Evolutionary conservation across 2,888 invertebrate species (phyloP).

Genomic region (Trichopoda pennipes): DNA sequence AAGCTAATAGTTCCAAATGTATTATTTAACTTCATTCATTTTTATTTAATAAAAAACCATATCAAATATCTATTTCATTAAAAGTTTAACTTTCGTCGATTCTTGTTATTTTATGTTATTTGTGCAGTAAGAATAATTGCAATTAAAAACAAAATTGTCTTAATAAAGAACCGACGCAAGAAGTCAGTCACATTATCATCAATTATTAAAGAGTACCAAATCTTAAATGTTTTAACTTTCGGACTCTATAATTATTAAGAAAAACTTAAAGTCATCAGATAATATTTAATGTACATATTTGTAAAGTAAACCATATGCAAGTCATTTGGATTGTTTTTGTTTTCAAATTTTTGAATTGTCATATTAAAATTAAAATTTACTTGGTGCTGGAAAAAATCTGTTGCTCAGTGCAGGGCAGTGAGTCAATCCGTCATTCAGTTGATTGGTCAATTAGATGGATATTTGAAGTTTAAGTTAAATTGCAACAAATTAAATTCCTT

Average conservation of each 20-base stretch:
- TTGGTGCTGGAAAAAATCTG: background rate
- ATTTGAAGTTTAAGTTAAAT: constrained; percentile 45
- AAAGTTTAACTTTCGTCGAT: too few species aligned
- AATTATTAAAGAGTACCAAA: background rate
- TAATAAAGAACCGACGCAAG: too few species aligned
- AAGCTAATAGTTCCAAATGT: too few species aligned
- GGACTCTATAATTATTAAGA: background rate
- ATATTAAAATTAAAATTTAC: constrained; percentile 5
- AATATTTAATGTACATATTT: background rate
- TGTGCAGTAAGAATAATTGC: too few species aligned
- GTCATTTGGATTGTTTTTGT: background rate
- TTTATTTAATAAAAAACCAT: too few species aligned
- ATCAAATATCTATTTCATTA: too few species aligned
- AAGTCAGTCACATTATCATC: background rate
- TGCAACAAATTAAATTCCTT: constrained; percentile 48
- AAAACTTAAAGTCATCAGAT: background rate
- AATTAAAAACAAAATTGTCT: too few species aligned
- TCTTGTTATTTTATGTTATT: too few species aligned
- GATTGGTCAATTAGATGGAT: constrained; percentile 40
- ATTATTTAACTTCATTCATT: too few species aligned
- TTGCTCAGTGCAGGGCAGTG: background rate
- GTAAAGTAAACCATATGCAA: background rate
- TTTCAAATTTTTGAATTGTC: constrained; percentile 6
- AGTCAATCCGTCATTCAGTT: constrained; percentile 3
- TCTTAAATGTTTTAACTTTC: background rate